Evolutionary conservation across 2,797 vertebrate species (phyloP).

Genomic region (Sandelia bainsii): DNA sequence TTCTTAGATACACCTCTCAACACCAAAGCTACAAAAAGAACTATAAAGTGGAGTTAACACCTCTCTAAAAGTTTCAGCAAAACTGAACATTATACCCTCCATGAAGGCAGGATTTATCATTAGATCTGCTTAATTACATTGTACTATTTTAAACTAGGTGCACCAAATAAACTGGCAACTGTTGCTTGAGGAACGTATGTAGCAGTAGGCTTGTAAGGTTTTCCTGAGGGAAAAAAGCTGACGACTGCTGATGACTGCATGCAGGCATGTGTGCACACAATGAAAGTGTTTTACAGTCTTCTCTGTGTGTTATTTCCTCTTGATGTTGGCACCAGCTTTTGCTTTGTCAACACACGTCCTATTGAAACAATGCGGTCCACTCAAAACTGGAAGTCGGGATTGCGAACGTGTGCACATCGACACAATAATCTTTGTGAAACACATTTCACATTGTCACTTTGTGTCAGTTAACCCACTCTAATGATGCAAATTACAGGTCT

Average conservation of each 20-base stretch:
- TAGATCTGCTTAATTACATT: background rate
- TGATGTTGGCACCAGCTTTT: constrained; percentile 11
- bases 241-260: background rate
- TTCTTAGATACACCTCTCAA: background rate
- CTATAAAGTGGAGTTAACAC: background rate
- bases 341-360: constrained; percentile 36
- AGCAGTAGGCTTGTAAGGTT: background rate
- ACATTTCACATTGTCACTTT: constrained; percentile 18
- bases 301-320: constrained; percentile 53
- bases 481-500: constrained; percentile 44
- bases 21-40: too few relatives aligned
- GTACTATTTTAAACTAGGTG: background rate
- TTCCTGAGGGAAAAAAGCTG: background rate
- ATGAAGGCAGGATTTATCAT: background rate
- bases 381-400: constrained; percentile 61
- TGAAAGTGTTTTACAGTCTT: constrained; percentile 13
- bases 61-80: background rate
- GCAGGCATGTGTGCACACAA: background rate
- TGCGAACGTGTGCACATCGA: background rate
- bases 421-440: constrained; percentile 46
- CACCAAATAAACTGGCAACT: background rate
- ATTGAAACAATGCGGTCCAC: constrained; percentile 31
- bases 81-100: background rate
- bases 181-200: background rate
- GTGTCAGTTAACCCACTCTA: constrained; percentile 16